A percentile compares a stretch with the other conserved stretches of the same genome.
Conservation (phyloP, 2,113 vertebrate species). For the Vombatus ursinus region DNA sequence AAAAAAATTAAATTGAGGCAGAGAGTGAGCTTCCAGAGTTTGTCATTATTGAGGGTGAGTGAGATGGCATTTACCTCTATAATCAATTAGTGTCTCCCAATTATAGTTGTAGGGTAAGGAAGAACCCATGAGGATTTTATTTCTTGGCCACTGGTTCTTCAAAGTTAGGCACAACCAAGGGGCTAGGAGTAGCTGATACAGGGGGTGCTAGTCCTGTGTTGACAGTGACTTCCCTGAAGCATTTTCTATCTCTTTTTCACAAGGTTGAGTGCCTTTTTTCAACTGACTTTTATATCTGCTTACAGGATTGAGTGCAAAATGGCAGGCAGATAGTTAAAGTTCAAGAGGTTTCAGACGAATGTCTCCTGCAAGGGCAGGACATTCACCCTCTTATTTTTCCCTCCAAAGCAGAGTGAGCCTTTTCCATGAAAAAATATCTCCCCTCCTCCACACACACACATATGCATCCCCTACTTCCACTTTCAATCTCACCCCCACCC, state of each 20-base stretch:
- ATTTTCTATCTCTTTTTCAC: not conserved
- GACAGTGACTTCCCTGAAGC: not conserved
- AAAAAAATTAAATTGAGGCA: not conserved
- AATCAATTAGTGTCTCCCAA: not conserved
- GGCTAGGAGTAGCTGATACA: not conserved
- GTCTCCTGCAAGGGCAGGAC: not conserved
- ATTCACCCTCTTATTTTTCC: not conserved
- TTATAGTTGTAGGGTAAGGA: not conserved
- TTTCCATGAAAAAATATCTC: not conserved
- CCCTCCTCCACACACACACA: not conserved
- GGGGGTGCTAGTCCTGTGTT: not conserved
- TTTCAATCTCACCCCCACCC: not conserved
- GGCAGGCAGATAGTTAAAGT: not conserved
- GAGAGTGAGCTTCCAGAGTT: not conserved
- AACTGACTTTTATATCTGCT: not conserved
- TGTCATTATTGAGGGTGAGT: not conserved
- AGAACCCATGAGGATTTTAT: not conserved
- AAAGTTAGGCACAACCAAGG: not conserved
- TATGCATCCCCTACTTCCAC: not conserved
- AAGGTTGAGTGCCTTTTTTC: not conserved
- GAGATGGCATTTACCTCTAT: not conserved
- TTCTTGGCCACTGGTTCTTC: not conserved
- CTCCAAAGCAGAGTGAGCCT: not conserved
- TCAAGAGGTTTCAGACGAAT: not conserved
- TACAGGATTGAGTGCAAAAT: not conserved